Conservation (phyloP, 2,888 invertebrate species). For the Meta bourneti region DNA sequence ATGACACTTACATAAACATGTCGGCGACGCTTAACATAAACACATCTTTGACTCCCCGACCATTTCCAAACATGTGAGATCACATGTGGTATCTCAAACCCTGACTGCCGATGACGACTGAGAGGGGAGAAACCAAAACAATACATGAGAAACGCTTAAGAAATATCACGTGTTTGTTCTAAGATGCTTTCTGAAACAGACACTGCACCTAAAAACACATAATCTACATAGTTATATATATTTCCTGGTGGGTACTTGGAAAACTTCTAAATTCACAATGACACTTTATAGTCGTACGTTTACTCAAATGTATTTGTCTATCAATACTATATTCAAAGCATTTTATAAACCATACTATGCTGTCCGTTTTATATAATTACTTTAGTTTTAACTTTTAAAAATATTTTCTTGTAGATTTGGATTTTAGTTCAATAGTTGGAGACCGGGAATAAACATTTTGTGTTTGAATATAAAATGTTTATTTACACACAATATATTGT, state of each 20-base stretch:
- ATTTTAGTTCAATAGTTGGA: too few species aligned
- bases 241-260: neutral
- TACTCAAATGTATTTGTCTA: too few species aligned
- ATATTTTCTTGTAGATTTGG: too few species aligned
- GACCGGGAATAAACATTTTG: too few species aligned
- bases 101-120: neutral
- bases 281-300: too few species aligned
- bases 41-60: slow-evolving; percentile 3
- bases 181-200: neutral
- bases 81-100: slow-evolving; percentile 13
- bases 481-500: too few species aligned
- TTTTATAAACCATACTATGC: too few species aligned
- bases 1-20: slow-evolving; percentile 23
- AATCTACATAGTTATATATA: neutral
- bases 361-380: too few species aligned
- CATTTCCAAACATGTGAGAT: neutral
- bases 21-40: slow-evolving; percentile 30
- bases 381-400: too few species aligned
- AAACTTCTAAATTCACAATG: too few species aligned
- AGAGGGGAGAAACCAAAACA: slow-evolving; percentile 24
- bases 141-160: slow-evolving; percentile 16
- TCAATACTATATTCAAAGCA: too few species aligned
- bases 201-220: neutral
- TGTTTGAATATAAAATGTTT: too few species aligned
- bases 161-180: slow-evolving; percentile 2